Conservation (phyloP, 2,113 vertebrate species). For the Notechis scutatus region DNA sequence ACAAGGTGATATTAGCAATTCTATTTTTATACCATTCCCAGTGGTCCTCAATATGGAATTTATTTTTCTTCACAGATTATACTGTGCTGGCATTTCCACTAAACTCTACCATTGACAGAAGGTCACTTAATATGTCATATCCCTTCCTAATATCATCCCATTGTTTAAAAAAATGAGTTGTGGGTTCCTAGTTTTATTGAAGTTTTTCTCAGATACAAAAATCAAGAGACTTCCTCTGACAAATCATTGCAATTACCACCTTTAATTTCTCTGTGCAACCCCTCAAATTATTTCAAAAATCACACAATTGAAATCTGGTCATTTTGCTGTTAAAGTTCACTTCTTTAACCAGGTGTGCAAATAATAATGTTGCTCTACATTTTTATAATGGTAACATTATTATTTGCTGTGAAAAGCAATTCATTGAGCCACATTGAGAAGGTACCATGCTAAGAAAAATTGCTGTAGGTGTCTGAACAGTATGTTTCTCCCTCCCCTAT, state of each 20-base stretch:
- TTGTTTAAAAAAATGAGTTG: conserved; percentile 25
- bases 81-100: background rate
- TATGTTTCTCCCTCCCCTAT: background rate
- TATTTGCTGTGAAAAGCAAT: background rate
- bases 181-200: background rate
- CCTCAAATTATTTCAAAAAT: background rate
- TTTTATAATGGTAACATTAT: background rate
- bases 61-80: background rate
- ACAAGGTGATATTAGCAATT: background rate
- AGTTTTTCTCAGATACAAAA: background rate
- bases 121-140: background rate
- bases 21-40: background rate
- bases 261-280: background rate
- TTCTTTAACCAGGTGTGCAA: background rate
- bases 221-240: background rate
- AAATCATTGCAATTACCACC: background rate
- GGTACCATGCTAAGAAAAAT: background rate
- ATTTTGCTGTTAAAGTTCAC: background rate
- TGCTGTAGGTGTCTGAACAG: background rate
- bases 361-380: background rate
- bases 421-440: background rate
- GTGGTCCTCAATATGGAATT: background rate
- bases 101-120: background rate
- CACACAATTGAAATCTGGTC: background rate
- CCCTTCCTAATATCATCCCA: conserved; percentile 19